Conservation (phyloP, 2,797 vertebrate species). For the Halcyon badia region DNA sequence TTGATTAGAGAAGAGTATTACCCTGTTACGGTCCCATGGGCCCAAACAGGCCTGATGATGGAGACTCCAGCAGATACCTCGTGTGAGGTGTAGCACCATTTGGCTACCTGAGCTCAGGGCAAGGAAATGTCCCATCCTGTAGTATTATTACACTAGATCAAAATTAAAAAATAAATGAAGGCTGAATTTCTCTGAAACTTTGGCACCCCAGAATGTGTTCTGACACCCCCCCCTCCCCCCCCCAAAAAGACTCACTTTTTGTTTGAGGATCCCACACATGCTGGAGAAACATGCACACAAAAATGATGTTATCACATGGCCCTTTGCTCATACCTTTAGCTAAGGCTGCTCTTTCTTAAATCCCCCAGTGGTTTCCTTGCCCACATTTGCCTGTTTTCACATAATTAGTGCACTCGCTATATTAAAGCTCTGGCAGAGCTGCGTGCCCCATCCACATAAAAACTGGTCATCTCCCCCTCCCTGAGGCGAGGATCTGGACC, state of each 20-base stretch:
- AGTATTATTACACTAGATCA: too few relatives aligned
- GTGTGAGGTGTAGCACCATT: rapidly evolving
- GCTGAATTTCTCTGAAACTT: not conserved
- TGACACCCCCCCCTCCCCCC: rapidly evolving
- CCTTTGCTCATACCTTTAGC: not conserved
- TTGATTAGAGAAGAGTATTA: not conserved
- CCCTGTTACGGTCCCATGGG: not conserved
- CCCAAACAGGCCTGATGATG: rapidly evolving
- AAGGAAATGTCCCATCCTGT: rapidly evolving
- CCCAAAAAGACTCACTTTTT: not conserved
- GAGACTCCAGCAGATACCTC: not conserved
- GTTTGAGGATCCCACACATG: not conserved
- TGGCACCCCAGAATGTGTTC: not conserved
- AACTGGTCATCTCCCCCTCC: not conserved
- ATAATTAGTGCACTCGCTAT: rapidly evolving
- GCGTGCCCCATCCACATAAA: not conserved
- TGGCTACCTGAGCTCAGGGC: rapidly evolving
- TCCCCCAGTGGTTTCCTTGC: not conserved
- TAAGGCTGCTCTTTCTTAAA: not conserved
- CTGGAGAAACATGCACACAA: rapidly evolving
- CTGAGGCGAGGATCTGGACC: rapidly evolving
- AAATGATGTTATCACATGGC: rapidly evolving
- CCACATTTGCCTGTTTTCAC: constrained; percentile 18
- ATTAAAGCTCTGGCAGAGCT: not conserved
- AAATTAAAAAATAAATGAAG: not conserved